These are phyloP conservation scores for Copidosoma floridanum DNA, from an alignment of 1,140 invertebrate species.

Conservation along the genomic window DNA sequence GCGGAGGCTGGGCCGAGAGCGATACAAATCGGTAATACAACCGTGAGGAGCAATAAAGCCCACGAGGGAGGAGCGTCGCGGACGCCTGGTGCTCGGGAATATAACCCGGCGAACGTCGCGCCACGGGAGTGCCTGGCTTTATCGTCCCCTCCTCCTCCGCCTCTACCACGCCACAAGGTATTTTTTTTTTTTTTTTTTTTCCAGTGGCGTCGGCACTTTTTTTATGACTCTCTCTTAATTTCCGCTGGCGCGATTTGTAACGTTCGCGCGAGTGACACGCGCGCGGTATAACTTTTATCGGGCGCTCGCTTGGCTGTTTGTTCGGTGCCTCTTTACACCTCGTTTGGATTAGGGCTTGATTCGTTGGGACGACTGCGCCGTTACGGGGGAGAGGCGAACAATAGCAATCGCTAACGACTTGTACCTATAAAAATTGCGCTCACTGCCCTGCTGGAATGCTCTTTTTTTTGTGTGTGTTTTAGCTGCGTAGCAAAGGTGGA, in stretches of 20 bases:
- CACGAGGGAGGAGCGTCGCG: conserved; percentile 27
- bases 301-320: no score
- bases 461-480: no score
- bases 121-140: no score
- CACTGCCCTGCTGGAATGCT: no score
- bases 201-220: not conserved
- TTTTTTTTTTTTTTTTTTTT: conserved; percentile 27
- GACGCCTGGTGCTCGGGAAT: not conserved
- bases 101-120: conserved; percentile 15
- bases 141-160: no score
- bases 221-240: conserved; percentile 35
- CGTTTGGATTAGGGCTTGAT: conserved; percentile 17
- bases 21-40: conserved; percentile 40
- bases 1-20: conserved; percentile 25
- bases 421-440: no score
- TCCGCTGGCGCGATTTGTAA: conserved; percentile 28
- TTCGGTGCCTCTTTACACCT: not conserved
- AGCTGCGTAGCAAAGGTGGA: no score
- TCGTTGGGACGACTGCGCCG: not conserved
- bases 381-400: no score
- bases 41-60: conserved; percentile 35
- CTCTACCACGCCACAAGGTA: no score
- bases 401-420: not conserved
- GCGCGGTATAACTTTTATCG: no score
- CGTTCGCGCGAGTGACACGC: not conserved